These are phyloP conservation scores for Chinchilla lanigera DNA, from an alignment of 2,113 vertebrate species.

Conservation along the genomic window DNA sequence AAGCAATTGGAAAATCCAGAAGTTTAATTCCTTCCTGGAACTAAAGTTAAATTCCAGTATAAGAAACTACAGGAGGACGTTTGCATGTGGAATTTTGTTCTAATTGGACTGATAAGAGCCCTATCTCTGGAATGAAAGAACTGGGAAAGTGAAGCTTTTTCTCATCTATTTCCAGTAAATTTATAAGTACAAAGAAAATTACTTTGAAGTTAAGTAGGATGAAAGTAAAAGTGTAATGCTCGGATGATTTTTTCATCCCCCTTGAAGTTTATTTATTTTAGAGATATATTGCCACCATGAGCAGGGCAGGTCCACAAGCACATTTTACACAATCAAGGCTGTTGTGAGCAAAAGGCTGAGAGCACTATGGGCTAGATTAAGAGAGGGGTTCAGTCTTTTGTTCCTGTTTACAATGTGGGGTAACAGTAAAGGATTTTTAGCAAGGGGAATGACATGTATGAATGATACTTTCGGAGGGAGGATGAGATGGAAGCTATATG, in stretches of 20 bases:
- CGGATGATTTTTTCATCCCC: not conserved
- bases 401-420: not conserved
- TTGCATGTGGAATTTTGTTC: constrained; percentile 53
- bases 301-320: not conserved
- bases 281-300: constrained; percentile 11
- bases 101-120: constrained; percentile 10
- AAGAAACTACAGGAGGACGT: constrained; percentile 43
- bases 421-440: constrained; percentile 1
- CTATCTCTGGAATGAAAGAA: constrained; percentile 56
- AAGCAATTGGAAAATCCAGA: constrained; percentile 48
- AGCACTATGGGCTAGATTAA: not conserved
- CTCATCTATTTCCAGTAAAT: constrained; percentile 61
- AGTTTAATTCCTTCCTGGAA: constrained; percentile 26
- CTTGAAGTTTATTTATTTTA: constrained; percentile 7
- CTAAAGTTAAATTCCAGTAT: constrained; percentile 15
- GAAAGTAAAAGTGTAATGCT: constrained; percentile 53
- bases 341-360: not conserved
- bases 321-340: not conserved
- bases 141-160: not conserved
- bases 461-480: not conserved
- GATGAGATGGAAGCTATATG: not conserved
- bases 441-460: not conserved
- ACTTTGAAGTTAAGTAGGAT: constrained; percentile 62
- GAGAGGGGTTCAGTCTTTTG: not conserved
- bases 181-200: constrained; percentile 32